Percentiles rank a stretch among this genome's conserved stretches.
Evolutionary conservation across 2,797 vertebrate species (phyloP).

Genomic region (Chaenodraco wilsoni): DNA sequence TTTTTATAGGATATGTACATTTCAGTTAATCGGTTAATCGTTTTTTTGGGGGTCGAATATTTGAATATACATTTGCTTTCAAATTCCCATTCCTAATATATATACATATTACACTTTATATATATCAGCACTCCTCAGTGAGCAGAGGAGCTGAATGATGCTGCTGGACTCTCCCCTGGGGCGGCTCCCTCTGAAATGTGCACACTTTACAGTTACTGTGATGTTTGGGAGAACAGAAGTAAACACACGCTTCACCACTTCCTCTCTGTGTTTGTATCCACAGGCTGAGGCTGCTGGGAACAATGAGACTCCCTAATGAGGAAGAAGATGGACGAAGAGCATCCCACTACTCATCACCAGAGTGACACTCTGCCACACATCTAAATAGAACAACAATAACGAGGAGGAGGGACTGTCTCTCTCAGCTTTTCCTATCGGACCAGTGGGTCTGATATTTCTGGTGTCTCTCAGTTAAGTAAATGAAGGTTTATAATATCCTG

Average conservation of each 20-base stretch:
- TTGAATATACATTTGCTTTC: no score
- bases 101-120: no score
- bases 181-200: background rate
- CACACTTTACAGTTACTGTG: background rate
- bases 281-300: slow-evolving; percentile 75
- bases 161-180: background rate
- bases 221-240: slow-evolving; percentile 24
- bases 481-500: background rate
- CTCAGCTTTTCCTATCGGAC: slow-evolving; percentile 13
- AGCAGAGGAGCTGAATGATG: slow-evolving; percentile 3
- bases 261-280: slow-evolving; percentile 64
- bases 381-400: background rate
- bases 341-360: slow-evolving; percentile 27
- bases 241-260: slow-evolving; percentile 9
- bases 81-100: no score
- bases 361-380: slow-evolving; percentile 16
- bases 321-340: slow-evolving; percentile 20
- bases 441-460: slow-evolving; percentile 14
- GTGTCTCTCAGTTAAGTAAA: slow-evolving; percentile 5
- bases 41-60: no score
- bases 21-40: no score
- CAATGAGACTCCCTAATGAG: slow-evolving; percentile 25
- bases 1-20: no score
- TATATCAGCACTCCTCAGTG: background rate
- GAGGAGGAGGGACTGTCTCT: background rate